phyloP scores from a whole-genome alignment of 2,113 vertebrate species.

The Prolemur simus region DNA sequence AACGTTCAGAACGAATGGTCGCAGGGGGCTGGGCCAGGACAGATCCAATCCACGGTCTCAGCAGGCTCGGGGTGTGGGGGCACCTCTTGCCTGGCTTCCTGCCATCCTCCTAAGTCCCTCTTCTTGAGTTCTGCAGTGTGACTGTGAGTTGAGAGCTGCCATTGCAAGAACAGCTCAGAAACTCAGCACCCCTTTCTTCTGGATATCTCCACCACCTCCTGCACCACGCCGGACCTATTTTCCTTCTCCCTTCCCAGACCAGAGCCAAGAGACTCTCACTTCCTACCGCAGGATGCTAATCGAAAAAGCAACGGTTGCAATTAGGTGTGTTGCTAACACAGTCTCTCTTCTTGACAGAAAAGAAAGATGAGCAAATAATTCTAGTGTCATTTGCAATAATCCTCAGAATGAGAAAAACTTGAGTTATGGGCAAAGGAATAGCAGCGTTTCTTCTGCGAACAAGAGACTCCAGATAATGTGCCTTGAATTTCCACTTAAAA shows the following conservation, averaged over 20 bases:
- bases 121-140: not conserved
- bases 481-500: conserved; percentile 55
- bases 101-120: not conserved
- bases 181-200: not conserved
- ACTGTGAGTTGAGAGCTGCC: not conserved
- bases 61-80: not conserved
- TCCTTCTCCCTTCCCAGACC: not conserved
- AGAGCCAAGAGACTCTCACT: not conserved
- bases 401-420: conserved; percentile 30
- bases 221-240: too few relatives aligned
- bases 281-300: not conserved
- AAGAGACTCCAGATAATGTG: conserved; percentile 7
- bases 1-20: conserved; percentile 69
- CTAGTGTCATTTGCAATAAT: conserved; percentile 36
- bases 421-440: not conserved
- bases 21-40: not conserved
- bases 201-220: not conserved
- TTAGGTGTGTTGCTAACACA: conserved; percentile 7
- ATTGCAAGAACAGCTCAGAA: not conserved
- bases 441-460: conserved; percentile 10
- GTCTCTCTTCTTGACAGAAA: conserved; percentile 25
- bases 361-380: conserved; percentile 51
- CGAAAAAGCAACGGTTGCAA: not conserved
- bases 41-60: not conserved
- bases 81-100: not conserved